These are phyloP conservation scores for Ciconia nigra DNA, from an alignment of 2,797 vertebrate species.

Conservation along the genomic window DNA sequence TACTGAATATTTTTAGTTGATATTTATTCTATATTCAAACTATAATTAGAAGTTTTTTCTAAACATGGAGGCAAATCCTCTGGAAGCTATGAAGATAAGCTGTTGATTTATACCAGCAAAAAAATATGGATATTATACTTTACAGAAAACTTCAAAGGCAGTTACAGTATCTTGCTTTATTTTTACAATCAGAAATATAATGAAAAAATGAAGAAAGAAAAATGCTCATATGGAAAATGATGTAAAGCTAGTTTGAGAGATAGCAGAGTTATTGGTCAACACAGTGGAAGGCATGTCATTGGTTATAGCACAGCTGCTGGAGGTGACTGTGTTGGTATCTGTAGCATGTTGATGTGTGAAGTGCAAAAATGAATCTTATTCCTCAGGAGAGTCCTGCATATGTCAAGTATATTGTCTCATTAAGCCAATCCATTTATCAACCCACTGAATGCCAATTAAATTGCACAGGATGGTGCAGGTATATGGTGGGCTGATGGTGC, in stretches of 20 bases:
- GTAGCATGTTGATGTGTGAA: conserved; percentile 84
- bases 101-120: neutral
- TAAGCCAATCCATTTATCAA: conserved; percentile 93
- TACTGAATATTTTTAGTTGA: neutral
- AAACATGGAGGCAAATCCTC: neutral
- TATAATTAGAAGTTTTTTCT: neutral
- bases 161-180: neutral
- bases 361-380: conserved; percentile 86
- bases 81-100: neutral
- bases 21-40: neutral
- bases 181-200: neutral
- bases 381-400: conserved; percentile 89
- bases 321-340: conserved; percentile 83
- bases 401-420: conserved; percentile 92
- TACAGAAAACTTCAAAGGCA: neutral
- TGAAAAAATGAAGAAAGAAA: neutral
- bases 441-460: conserved; percentile 90
- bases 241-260: conserved; percentile 34
- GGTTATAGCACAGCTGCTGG: conserved; percentile 73
- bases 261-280: conserved; percentile 65
- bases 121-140: neutral
- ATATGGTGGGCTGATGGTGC: conserved; percentile 82
- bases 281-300: conserved; percentile 64
- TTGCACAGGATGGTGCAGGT: conserved; percentile 89
- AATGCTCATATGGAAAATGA: neutral